These are phyloP conservation scores for Uria lomvia DNA, from an alignment of 2,113 vertebrate species.

Conservation along the genomic window DNA sequence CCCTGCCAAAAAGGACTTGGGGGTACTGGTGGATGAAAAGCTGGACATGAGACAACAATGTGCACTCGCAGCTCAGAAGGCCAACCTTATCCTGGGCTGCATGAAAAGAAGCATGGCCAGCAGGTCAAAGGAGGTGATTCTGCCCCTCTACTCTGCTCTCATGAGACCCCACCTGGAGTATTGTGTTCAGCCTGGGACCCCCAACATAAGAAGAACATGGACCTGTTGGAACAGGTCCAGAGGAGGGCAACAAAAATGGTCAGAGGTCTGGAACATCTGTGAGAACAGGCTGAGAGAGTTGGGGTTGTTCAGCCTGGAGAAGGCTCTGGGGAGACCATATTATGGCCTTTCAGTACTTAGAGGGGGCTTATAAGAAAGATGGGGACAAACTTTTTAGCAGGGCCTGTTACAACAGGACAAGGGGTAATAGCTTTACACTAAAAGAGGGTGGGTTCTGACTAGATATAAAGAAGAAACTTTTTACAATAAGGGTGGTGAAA, in stretches of 20 bases:
- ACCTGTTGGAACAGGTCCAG: neutral
- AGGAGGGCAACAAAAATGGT: neutral
- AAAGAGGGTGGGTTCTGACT: neutral
- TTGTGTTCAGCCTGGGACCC: neutral
- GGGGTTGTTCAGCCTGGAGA: neutral
- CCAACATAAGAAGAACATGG: neutral
- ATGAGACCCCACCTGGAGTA: neutral
- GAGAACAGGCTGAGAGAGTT: neutral
- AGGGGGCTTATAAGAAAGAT: neutral
- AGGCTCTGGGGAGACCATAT: neutral
- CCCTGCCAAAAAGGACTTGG: neutral
- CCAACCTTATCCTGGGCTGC: neutral
- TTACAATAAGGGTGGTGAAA: neutral
- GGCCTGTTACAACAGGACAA: neutral
- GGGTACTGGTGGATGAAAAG: neutral
- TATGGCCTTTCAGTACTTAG: neutral
- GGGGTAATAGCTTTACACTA: neutral
- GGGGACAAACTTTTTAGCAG: neutral
- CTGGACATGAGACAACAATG: neutral
- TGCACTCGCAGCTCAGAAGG: neutral
- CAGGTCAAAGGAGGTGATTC: neutral
- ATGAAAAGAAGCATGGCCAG: neutral
- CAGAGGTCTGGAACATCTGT: too few species aligned
- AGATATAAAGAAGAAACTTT: neutral
- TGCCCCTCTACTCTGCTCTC: neutral